Percentiles rank a stretch among this genome's conserved stretches.
These are phyloP conservation scores for Passer domesticus DNA, from an alignment of 2,113 vertebrate genomes.

Conservation along the genomic window DNA sequence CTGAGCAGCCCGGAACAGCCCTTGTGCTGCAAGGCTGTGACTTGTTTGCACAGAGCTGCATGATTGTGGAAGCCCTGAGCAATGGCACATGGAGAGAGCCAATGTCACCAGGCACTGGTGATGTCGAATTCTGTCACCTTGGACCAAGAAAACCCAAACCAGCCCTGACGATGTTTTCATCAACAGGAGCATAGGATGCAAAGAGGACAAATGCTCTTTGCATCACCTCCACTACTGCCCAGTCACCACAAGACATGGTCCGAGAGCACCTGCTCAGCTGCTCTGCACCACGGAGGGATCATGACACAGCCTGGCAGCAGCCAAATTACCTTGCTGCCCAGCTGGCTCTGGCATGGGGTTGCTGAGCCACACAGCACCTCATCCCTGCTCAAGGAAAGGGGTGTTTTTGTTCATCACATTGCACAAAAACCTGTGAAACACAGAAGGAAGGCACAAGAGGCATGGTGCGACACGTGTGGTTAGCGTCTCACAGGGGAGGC, in stretches of 20 bases:
- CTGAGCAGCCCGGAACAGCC: background rate
- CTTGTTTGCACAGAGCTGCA: background rate
- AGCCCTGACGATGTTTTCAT: background rate
- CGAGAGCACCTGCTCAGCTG: background rate
- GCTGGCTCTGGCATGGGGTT: background rate
- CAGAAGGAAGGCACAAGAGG: background rate
- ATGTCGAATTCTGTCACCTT: background rate
- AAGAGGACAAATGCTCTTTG: background rate
- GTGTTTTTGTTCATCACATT: background rate
- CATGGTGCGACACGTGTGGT: background rate
- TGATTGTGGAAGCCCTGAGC: background rate
- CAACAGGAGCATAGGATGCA: background rate
- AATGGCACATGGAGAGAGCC: fast-evolving
- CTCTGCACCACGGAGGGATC: background rate
- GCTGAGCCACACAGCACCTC: background rate
- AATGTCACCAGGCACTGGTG: fast-evolving
- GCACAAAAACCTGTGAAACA: background rate
- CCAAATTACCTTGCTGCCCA: background rate
- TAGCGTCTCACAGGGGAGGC: background rate
- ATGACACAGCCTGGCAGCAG: background rate
- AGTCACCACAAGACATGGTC: fast-evolving
- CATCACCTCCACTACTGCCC: background rate
- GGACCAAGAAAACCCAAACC: background rate
- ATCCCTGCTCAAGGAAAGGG: background rate
- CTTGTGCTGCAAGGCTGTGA: background rate